Conservation (phyloP, 2,888 invertebrate genomes). For the Nephrotoma flavescens region DNA sequence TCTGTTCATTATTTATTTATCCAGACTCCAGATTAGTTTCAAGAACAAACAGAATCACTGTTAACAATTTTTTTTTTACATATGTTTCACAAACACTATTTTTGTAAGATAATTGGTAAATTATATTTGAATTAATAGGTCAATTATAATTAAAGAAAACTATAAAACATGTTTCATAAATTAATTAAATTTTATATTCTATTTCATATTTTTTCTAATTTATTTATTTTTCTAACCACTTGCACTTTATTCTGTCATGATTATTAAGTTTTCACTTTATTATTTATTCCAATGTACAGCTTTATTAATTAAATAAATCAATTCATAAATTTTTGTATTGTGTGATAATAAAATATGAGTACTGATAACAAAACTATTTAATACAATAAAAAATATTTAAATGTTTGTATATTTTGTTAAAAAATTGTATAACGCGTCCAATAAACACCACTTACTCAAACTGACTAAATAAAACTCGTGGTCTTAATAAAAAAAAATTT, state of each 20-base stretch:
- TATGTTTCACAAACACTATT: background rate
- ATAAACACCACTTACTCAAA: background rate
- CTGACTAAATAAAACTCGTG: background rate
- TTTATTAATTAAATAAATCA: background rate
- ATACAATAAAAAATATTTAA: background rate
- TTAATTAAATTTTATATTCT: background rate
- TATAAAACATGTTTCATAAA: background rate
- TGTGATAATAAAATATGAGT: background rate
- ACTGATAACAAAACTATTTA: background rate
- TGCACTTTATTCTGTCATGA: background rate
- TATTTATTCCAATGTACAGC: background rate
- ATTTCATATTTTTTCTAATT: background rate
- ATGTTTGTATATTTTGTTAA: background rate
- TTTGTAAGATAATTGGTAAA: background rate
- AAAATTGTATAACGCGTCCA: background rate
- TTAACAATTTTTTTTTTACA: background rate
- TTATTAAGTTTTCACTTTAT: background rate
- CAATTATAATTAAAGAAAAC: background rate
- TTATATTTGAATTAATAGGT: background rate
- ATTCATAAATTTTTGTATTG: background rate
- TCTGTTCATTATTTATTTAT: background rate
- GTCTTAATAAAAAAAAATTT: background rate
- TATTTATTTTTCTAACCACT: background rate
- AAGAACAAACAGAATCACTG: background rate
- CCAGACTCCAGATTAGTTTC: background rate